These are phyloP conservation scores for Petrosia ficiformis DNA, from an alignment of 37 sponge, comb jelly and placozoan genomes.

Conservation along the genomic window DNA sequence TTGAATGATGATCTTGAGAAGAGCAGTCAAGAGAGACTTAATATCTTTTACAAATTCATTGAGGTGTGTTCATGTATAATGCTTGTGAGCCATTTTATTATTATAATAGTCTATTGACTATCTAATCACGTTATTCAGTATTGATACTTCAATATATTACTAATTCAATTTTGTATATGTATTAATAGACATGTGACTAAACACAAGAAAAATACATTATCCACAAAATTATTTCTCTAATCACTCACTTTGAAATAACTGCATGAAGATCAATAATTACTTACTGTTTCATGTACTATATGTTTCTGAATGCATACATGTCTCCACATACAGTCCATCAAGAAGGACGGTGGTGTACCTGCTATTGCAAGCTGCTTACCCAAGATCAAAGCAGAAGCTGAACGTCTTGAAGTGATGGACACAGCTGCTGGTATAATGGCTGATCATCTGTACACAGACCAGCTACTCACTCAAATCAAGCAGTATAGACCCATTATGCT, in stretches of 20 bases:
- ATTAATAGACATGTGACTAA: no score
- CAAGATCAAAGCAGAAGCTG: conserved; percentile 89
- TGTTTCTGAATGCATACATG: no score
- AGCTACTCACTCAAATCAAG: conserved; percentile 80
- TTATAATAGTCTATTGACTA: no score
- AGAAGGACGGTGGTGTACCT: conserved; percentile 48
- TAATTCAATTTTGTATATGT: no score
- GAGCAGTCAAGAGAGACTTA: conserved; percentile 61
- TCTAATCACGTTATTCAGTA: no score
- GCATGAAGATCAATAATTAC: no score
- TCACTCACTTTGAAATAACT: no score
- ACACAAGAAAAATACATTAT: no score
- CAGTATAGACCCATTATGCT: conserved; percentile 83
- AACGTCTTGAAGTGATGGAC: conserved; percentile 91
- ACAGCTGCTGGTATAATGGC: conserved; percentile 90
- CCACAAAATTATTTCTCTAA: no score
- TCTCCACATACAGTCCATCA: no score
- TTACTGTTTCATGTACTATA: no score
- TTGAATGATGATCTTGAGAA: conserved; percentile 66
- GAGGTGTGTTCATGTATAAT: conserved; percentile 37
- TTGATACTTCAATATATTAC: no score
- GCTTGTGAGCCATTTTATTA: neutral
- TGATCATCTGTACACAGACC: conserved; percentile 84
- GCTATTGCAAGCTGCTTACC: conserved; percentile 29
- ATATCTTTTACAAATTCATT: conserved; percentile 87